Evolutionary conservation across 2,888 invertebrate genomes (phyloP), one percentile per base, ranked within the genome.

Genomic region (Apamea sordens): DNA sequence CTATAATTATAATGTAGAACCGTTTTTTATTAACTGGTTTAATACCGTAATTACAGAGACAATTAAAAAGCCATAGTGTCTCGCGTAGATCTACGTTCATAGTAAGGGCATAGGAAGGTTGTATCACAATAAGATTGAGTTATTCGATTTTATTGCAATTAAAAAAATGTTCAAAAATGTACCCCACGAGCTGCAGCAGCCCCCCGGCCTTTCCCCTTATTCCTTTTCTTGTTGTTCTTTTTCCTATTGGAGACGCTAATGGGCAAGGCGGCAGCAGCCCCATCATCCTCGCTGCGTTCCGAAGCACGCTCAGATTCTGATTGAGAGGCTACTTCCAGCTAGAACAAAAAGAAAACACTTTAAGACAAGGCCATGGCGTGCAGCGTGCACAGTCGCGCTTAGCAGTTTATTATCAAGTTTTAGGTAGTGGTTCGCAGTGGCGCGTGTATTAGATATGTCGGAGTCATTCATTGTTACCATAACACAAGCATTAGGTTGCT

Each of bases 1-100:
- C 94, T 95, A 81, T 53, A 91, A 90, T 24, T 95, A 81, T 53
- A 91, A 90, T 24, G 11, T 56, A 64, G 15, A 69, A 4, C 4
- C 8, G 2, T 32, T 41, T 28, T 53, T 28, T 18, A 59, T 28
- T 36, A 2, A 15, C 47, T 7, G 7, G 53, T n/a, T 56, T 10
- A 56, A 56, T 24, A 56, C 11, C 10, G 10, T 24, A 24, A n/a
- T 24, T 56, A 56, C 24, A 56, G 11, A 24, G 4, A 24, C 56
- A 56, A 56, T 24, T 24, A 24, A 56, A 56, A 56, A n/a, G 1
- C 18, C 50, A 50, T 47, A 53, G 8, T 11, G 11, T 59, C n/a
- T 59, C n/a, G n/a, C 56, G 56, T 59, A n/a, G 56, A n/a, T 56
- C n/a, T 24, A 24, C 10, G 24, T 56, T 11, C n/a, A 11, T 24